Evolutionary conservation across 2,888 invertebrate genomes (phyloP).

Genomic region (Pseudococcus jackbeardsleyi): DNA sequence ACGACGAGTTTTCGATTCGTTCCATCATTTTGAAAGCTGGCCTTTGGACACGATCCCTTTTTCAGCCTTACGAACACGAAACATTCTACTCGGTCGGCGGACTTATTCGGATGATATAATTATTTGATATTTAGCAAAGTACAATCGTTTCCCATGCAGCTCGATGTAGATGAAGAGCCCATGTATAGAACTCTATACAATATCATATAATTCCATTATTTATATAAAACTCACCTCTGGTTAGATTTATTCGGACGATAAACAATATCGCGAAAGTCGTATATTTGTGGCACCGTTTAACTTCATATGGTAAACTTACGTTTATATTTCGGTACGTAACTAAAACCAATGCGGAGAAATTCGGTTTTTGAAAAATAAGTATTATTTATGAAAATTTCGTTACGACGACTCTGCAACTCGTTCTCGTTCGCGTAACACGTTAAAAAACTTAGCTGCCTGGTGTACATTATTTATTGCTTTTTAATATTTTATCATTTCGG

Average conservation of each 20-base stretch:
- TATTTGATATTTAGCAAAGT: slow-evolving; percentile 25
- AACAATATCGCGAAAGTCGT: slow-evolving; percentile 14
- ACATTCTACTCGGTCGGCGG: background rate
- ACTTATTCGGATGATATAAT: slow-evolving; percentile 38
- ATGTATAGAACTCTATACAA: background rate
- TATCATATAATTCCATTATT: slow-evolving; percentile 13
- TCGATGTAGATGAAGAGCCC: background rate
- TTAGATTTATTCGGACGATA: slow-evolving; percentile 8
- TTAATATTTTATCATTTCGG: slow-evolving; percentile 16
- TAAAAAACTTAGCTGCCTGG: background rate
- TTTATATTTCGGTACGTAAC: background rate
- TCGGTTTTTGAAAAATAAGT: background rate
- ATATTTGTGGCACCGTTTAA: background rate
- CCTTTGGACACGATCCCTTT: slow-evolving; percentile 37
- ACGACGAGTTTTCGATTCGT: slow-evolving; percentile 25
- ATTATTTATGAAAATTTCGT: background rate
- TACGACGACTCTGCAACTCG: background rate
- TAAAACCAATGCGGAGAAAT: slow-evolving; percentile 3
- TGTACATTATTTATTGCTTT: slow-evolving; percentile 7
- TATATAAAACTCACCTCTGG: slow-evolving; percentile 28
- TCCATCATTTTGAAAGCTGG: slow-evolving; percentile 36
- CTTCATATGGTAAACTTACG: background rate
- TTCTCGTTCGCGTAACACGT: background rate
- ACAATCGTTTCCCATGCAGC: background rate
- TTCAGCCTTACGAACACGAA: slow-evolving; percentile 26